A percentile compares a stretch with the other conserved stretches of the same genome.
Evolutionary conservation across 1,140 invertebrate genomes (phyloP).

Genomic region (Tetraneura akinire): DNA sequence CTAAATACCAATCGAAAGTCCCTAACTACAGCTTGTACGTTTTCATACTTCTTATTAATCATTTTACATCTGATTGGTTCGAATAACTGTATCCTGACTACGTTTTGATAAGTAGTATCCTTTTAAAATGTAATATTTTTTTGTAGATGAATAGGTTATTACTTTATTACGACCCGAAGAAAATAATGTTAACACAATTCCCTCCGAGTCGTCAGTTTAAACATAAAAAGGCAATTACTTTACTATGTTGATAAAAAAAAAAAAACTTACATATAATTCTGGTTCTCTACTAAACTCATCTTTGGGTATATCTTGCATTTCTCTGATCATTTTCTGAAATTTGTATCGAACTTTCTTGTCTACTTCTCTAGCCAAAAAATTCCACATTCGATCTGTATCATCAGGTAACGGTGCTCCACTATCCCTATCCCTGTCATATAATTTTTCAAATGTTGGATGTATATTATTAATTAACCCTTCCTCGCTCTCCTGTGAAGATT

Average conservation of each 20-base stretch:
- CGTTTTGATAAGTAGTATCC: slow-evolving; percentile 46
- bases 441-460: slow-evolving; percentile 32
- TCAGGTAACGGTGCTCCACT: slow-evolving; percentile 10
- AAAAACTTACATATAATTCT: slow-evolving; percentile 38
- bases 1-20: slow-evolving; percentile 44
- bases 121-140: slow-evolving; percentile 6
- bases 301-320: slow-evolving; percentile 47
- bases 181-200: too few species aligned
- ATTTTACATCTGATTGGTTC: slow-evolving; percentile 46
- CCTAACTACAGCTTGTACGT: slow-evolving; percentile 40
- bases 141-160: too few species aligned
- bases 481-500: slow-evolving; percentile 34
- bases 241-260: too few species aligned
- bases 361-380: slow-evolving; percentile 43
- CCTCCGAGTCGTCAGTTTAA: too few species aligned
- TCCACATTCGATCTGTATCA: slow-evolving; percentile 46
- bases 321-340: slow-evolving; percentile 48
- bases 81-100: slow-evolving; percentile 32
- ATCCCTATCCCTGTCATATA: slow-evolving; percentile 13
- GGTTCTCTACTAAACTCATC: slow-evolving; percentile 38
- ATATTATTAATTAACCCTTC: slow-evolving; percentile 32
- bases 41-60: slow-evolving; percentile 48
- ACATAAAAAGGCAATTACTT: too few species aligned
- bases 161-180: too few species aligned
- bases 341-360: slow-evolving; percentile 47